Base-by-base conservation (phyloP, 2,797 vertebrate species). In the Aulostomus chinensis region DNA sequence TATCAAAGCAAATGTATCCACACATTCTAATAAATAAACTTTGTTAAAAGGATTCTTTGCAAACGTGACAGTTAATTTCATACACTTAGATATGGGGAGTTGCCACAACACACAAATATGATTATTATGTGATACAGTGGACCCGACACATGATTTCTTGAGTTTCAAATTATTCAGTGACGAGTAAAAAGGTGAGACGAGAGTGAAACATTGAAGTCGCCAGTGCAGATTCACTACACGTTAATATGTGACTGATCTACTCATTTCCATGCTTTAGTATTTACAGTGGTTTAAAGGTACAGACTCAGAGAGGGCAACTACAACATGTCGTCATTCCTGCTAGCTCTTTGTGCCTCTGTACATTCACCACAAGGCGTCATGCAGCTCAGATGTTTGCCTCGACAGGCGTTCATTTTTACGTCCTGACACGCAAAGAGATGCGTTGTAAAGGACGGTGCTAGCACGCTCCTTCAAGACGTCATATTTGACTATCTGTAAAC, bases 21-120 rank as follows among this genome's bases (percentile, higher is more conserved):
- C 7, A 58, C 13, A 34, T 58, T 83, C 78, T 68, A 83, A 84
- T 85, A 85, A 87, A 87, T 88, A 71, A 77, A 76, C 17, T 0
- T 2, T 46, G 64, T 66, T 53, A 36, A 65, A 81, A 68, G 21
- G 9, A 28, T 55, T 58, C 9, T 46, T 56, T 56, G 45, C 18
- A 57, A 37, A 58, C 46, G 18, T 59, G 73, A 45, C 43, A 73
- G 12, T 58, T 63, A 1, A 58, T 61, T 59, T 64, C 9, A 34
- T 39, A 60, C 36, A 65, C 39, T 35, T 40, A 21, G 13, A 54
- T 24, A 16, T 28, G 17, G 7, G 54, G n/a, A 63, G 65, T 62
- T 18, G 29, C 58, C 58, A 66, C 10, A 37, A 45, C 64, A 53
- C 12, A 30, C 24, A 39, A 21, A 7, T 59, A 22, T 7, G 26